These are phyloP conservation scores for Rallus limicola DNA, from an alignment of 2,113 vertebrate genomes.

Conservation along the genomic window DNA sequence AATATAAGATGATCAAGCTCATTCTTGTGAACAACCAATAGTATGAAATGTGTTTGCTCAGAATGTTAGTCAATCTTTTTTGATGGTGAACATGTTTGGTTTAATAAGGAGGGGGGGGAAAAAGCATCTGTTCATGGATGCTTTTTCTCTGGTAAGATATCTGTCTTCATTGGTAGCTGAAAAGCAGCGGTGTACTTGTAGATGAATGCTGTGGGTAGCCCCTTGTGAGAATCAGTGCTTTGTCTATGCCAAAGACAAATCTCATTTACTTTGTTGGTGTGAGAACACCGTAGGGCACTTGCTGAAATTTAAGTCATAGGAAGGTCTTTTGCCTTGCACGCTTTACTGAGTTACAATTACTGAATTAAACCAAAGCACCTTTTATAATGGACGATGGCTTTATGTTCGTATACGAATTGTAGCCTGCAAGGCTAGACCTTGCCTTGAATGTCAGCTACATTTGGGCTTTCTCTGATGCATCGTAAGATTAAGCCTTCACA, in stretches of 20 bases:
- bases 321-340: background rate
- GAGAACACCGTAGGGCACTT: background rate
- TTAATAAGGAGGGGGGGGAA: background rate
- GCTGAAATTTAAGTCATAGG: background rate
- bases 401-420: background rate
- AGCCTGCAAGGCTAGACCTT: background rate
- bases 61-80: conserved; percentile 28
- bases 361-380: background rate
- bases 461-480: background rate
- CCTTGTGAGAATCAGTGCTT: background rate
- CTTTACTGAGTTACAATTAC: background rate
- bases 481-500: background rate
- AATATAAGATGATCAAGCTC: conserved; percentile 11
- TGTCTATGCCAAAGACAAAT: conserved; percentile 26
- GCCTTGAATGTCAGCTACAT: background rate
- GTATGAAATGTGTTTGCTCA: conserved; percentile 34
- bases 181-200: conserved; percentile 4
- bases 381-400: background rate
- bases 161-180: background rate
- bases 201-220: conserved; percentile 15
- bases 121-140: conserved; percentile 22
- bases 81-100: conserved; percentile 1
- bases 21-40: conserved; percentile 16
- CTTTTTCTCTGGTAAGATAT: background rate
- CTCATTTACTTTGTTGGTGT: conserved; percentile 16